phyloP scores from a whole-genome alignment of 1,140 invertebrate species.

The Contarinia nasturtii region DNA sequence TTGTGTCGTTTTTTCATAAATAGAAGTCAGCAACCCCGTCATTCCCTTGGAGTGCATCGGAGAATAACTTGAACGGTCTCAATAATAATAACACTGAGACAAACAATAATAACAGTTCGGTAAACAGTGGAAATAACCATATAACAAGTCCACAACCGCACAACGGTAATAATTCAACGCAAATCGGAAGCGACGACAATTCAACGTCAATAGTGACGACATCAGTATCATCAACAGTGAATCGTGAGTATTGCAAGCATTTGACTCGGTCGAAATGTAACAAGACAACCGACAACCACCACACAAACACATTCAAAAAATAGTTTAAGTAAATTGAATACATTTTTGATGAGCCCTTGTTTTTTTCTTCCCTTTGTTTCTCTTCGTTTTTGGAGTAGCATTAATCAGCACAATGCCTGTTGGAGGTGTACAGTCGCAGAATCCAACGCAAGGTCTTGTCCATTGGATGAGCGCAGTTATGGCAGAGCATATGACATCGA shows the following conservation, averaged over 20 bases:
- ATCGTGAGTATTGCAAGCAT: too few relatives aligned
- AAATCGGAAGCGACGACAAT: too few relatives aligned
- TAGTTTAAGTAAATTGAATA: not conserved
- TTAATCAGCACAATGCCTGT: conserved; percentile 14
- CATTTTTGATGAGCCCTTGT: not conserved
- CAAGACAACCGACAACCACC: too few relatives aligned
- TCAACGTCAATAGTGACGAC: conserved; percentile 8
- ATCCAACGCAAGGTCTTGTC: conserved; percentile 47
- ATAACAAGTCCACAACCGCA: not conserved
- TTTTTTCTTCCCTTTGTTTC: conserved; percentile 1
- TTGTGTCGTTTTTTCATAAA: not conserved
- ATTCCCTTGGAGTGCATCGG: not conserved
- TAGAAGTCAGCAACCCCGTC: not conserved
- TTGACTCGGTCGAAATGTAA: too few relatives aligned
- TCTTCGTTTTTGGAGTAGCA: too few relatives aligned
- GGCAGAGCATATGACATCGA: conserved; percentile 56
- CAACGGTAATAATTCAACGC: not conserved
- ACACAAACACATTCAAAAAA: not conserved
- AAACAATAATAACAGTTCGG: not conserved
- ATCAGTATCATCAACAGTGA: conserved; percentile 5
- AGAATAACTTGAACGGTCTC: not conserved
- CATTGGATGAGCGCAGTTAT: conserved; percentile 67
- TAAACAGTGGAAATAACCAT: not conserved
- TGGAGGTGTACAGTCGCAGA: conserved; percentile 31
- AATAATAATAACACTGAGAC: conserved; percentile 1